Evolutionary conservation across 2,113 vertebrate species (phyloP), one percentile per base, ranked within the genome.

Genomic region (Pseudorhombus dupliciocellatus): DNA sequence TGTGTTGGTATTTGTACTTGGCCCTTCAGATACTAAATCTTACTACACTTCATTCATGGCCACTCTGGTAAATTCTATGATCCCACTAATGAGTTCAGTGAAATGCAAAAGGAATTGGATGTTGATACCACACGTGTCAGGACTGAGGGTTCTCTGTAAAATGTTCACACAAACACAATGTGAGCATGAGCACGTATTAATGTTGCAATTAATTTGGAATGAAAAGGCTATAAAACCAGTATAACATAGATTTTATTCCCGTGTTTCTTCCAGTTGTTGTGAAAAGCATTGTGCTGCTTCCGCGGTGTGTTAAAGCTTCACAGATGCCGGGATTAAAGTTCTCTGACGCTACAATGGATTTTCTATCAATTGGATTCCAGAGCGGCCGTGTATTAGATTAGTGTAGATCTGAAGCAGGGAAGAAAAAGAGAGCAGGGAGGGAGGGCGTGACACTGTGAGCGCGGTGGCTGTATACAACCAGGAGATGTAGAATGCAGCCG

Each of bases 221-320:
- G 37, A 67, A 71, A 59, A 67, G 52, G 52, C 62, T 48, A 62
- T 75, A 62, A 72, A 40, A 73, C 58, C 52, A 58, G 21, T 51
- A 61, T 60, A 67, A 73, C 42, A 69, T 22, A n/a, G 40, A 44
- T 16, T 72, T 7, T 26, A 75, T 66, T 10, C 24, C 34, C 12
- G 48, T 73, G 28, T 53, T 55, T 34, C 81, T 59, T 64, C 34
- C 44, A 59, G 77, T 77, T 65, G 26, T 73, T 74, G 65, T 68
- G 22, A 46, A 83, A 76, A 70, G 11, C 40, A 14, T 25, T 58
- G 63, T 26, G 7, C 9, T 15, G 54, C 31, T 60, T 40, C 20
- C 15, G 59, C 28, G 37, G 15, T 34, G 21, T 30, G 40, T 31
- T 54, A 14, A 50, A 73, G 22, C 46, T 34, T 56, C 53, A 48